A percentile compares a stretch with the other conserved stretches of the same genome.
These are phyloP conservation scores for Macrobrachium nipponense DNA, from an alignment of 1,140 invertebrate genomes.

Conservation along the genomic window DNA sequence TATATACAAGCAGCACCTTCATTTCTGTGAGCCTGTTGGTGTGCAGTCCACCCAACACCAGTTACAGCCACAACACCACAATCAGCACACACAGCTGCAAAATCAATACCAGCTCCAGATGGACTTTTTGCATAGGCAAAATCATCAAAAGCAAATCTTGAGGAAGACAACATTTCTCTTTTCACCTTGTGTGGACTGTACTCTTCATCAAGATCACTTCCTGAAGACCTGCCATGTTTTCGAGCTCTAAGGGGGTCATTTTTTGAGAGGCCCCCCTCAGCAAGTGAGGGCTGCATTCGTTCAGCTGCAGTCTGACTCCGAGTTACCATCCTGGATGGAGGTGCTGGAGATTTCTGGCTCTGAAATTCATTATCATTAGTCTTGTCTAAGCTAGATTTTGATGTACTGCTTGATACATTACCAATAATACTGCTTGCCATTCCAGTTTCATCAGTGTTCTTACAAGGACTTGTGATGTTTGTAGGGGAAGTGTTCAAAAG, in stretches of 20 bases:
- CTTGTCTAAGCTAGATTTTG: too few species aligned
- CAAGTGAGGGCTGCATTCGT: background rate
- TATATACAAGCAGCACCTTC: constrained; percentile 27
- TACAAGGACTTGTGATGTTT: too few species aligned
- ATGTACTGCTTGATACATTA: too few species aligned
- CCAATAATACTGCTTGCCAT: too few species aligned
- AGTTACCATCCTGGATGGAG: constrained; percentile 48
- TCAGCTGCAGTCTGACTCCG: constrained; percentile 47
- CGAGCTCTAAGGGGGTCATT: background rate
- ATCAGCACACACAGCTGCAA: constrained; percentile 25
- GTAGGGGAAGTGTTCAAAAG: too few species aligned
- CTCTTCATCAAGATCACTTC: background rate
- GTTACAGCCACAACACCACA: constrained; percentile 43
- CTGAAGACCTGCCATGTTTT: background rate
- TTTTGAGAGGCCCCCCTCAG: background rate
- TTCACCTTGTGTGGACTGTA: background rate
- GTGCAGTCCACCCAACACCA: constrained; percentile 17
- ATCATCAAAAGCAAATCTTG: constrained; percentile 22
- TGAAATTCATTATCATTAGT: too few species aligned
- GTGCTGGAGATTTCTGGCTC: background rate
- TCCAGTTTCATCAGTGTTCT: too few species aligned
- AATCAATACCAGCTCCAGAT: constrained; percentile 31
- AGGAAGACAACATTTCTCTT: background rate
- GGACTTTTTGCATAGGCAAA: constrained; percentile 36
- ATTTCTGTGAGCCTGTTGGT: constrained; percentile 33